Percentiles rank a stretch among this genome's conserved stretches.
These are phyloP conservation scores for Hoplodrina blanda DNA, from an alignment of 2,888 invertebrate species.

Conservation along the genomic window DNA sequence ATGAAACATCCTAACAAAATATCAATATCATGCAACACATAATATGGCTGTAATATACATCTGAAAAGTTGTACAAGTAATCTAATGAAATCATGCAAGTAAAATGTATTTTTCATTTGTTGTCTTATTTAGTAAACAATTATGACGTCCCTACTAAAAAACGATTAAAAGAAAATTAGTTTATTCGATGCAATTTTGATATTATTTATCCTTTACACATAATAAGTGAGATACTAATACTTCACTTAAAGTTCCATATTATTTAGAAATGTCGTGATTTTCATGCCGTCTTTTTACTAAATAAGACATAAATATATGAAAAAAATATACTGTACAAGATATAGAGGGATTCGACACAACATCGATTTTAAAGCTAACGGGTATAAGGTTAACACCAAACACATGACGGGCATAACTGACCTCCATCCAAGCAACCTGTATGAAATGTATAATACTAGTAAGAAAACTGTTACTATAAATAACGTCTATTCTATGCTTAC, in stretches of 20 bases:
- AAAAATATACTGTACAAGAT: slow-evolving; percentile 38
- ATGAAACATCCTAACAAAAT: slow-evolving; percentile 41
- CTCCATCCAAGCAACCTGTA: slow-evolving; percentile 92
- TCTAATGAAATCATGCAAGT: slow-evolving; percentile 54
- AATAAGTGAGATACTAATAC: too few relatives aligned
- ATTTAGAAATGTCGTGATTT: not conserved
- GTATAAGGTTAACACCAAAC: slow-evolving; percentile 73
- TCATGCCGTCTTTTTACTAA: slow-evolving; percentile 13
- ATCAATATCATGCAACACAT: slow-evolving; percentile 63
- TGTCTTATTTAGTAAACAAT: slow-evolving; percentile 14
- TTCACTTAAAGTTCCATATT: too few relatives aligned
- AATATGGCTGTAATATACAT: slow-evolving; percentile 46
- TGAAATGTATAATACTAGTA: slow-evolving; percentile 78
- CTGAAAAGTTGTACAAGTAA: slow-evolving; percentile 26
- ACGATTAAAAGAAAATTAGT: not conserved
- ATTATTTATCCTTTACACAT: too few relatives aligned
- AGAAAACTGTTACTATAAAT: slow-evolving; percentile 56
- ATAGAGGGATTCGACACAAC: slow-evolving; percentile 65
- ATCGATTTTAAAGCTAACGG: slow-evolving; percentile 66
- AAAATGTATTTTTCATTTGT: slow-evolving; percentile 20
- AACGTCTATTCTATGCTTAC: slow-evolving; percentile 62
- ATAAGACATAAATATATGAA: slow-evolving; percentile 8
- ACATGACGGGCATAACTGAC: slow-evolving; percentile 85
- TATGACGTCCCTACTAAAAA: too few relatives aligned
- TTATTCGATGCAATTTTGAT: not conserved